phyloP scores from a whole-genome alignment of 1,140 invertebrate genomes.

The Elymnias hypermnestra region DNA sequence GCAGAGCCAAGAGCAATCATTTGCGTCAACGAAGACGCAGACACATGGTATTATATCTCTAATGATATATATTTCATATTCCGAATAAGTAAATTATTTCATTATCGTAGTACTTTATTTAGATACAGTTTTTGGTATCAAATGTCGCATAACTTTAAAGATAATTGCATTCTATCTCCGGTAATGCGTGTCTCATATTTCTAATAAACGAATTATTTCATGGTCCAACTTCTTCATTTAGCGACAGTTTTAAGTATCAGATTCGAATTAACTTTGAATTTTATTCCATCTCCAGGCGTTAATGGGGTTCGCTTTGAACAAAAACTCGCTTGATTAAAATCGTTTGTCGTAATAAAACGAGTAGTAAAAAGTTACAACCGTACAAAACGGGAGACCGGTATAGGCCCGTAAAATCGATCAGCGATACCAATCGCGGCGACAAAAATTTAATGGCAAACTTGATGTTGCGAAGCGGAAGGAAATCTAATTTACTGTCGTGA shows the following conservation, averaged over 20 bases:
- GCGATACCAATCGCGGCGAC: constrained; percentile 58
- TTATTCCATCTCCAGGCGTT: constrained; percentile 57
- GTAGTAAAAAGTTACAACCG: constrained; percentile 73
- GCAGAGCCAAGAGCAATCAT: too few relatives aligned
- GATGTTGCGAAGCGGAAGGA: constrained; percentile 38
- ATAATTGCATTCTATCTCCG: too few relatives aligned
- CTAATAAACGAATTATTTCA: too few relatives aligned
- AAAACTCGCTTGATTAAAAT: constrained; percentile 75
- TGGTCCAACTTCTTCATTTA: too few relatives aligned
- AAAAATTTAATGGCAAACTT: constrained; percentile 60
- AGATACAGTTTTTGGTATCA: too few relatives aligned
- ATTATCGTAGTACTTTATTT: too few relatives aligned
- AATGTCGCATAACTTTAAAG: too few relatives aligned
- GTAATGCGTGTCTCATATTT: too few relatives aligned
- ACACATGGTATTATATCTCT: too few relatives aligned
- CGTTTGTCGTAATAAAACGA: constrained; percentile 75
- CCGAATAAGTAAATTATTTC: too few relatives aligned
- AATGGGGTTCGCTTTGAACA: constrained; percentile 62
- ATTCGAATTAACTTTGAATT: constrained; percentile 59
- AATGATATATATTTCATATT: too few relatives aligned
- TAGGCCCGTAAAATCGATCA: constrained; percentile 69
- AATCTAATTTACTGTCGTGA: constrained; percentile 14
- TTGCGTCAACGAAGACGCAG: too few relatives aligned
- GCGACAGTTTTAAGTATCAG: constrained; percentile 46
- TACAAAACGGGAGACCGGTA: constrained; percentile 56